A percentile compares a stretch with the other conserved stretches of the same genome.
phyloP scores from a whole-genome alignment of 2,888 invertebrate species.

The Stenodera caucasica region DNA sequence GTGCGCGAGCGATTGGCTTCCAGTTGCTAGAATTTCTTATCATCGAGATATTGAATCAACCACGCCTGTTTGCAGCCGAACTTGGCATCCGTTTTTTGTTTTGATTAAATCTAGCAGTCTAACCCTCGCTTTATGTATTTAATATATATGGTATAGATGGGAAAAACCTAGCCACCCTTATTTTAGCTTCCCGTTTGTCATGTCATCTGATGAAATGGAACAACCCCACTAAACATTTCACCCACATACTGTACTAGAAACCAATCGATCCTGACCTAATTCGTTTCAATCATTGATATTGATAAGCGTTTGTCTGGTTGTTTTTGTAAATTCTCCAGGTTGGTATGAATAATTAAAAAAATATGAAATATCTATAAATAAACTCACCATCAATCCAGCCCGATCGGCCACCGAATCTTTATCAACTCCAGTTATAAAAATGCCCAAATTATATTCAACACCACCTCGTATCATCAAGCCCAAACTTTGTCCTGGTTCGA shows the following conservation, averaged over 20 bases:
- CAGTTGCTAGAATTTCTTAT: too few relatives aligned
- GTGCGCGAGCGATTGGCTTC: too few relatives aligned
- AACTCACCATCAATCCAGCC: slow-evolving; percentile 80
- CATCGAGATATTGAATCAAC: too few relatives aligned
- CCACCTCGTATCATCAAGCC: slow-evolving; percentile 96
- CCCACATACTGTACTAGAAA: neutral
- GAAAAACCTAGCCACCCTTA: neutral
- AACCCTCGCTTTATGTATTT: too few relatives aligned
- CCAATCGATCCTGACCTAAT: slow-evolving; percentile 3
- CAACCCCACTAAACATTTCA: neutral
- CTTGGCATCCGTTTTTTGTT: too few relatives aligned
- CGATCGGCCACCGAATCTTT: slow-evolving; percentile 91
- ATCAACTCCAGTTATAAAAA: slow-evolving; percentile 95
- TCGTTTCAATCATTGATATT: neutral
- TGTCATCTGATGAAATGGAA: neutral
- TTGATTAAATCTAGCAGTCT: too few relatives aligned
- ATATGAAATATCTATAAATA: neutral
- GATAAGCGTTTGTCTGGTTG: too few relatives aligned
- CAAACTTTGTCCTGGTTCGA: slow-evolving; percentile 87
- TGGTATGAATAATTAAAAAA: too few relatives aligned
- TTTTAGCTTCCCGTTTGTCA: too few relatives aligned
- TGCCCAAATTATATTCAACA: slow-evolving; percentile 91
- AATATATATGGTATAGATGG: too few relatives aligned
- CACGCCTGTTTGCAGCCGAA: too few relatives aligned
- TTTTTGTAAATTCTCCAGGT: too few relatives aligned